A percentile compares a stretch with the other conserved stretches of the same genome.
Evolutionary conservation across 2,113 vertebrate genomes (phyloP).

Genomic region (Sphaerodactylus townsendi): DNA sequence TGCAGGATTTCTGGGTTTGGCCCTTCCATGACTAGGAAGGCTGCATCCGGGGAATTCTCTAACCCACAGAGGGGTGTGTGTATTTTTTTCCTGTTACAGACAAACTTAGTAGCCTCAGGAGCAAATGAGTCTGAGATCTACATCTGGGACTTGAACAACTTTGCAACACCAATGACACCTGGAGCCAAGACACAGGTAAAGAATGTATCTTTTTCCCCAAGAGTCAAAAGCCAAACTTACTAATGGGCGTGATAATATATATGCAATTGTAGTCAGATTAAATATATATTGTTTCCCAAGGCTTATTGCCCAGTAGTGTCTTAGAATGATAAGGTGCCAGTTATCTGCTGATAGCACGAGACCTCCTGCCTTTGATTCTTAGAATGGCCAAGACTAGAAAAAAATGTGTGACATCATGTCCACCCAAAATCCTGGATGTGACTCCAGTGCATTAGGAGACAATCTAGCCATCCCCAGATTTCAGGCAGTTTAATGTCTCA

Average conservation of each 20-base stretch:
- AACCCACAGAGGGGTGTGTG: background rate
- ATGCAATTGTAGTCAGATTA: background rate
- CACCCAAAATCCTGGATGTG: no score
- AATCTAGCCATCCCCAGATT: no score
- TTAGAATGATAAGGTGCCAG: no score
- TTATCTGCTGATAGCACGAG: no score
- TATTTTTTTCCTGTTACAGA: slow-evolving; percentile 71
- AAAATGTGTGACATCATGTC: no score
- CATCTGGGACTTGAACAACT: slow-evolving; percentile 97
- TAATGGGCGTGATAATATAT: background rate
- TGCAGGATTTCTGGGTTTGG: no score
- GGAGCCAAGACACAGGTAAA: slow-evolving; percentile 94
- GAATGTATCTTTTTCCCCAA: background rate
- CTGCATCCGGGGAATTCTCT: slow-evolving; percentile 35
- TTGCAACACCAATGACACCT: slow-evolving; percentile 94
- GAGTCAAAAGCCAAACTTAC: background rate
- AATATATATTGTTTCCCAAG: fast-evolving
- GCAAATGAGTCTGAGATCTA: slow-evolving; percentile 98
- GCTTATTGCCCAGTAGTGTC: background rate
- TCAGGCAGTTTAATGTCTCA: no score
- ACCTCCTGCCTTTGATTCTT: no score
- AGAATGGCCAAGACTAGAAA: no score
- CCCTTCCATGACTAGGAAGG: background rate
- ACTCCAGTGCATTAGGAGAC: no score
- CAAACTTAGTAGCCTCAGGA: slow-evolving; percentile 92